Conservation (phyloP, 2,888 invertebrate species). For the Hirtodrosophila confusa region DNA sequence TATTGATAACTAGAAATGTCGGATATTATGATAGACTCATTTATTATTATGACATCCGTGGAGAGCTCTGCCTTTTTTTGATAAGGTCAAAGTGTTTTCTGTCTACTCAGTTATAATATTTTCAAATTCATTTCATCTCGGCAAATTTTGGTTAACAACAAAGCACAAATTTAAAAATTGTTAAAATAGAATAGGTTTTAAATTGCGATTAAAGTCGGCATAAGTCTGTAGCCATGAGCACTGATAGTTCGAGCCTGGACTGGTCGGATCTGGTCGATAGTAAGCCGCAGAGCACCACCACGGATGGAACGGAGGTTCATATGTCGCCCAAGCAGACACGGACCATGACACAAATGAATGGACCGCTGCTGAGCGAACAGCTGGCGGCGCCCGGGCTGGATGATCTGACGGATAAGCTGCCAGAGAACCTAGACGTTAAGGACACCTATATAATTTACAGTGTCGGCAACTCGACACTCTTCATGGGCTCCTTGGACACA, state of each 20-base stretch:
- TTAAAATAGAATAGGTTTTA: no score
- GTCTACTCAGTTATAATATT: no score
- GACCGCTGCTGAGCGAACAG: slow-evolving; percentile 6
- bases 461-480: slow-evolving; percentile 49
- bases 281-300: slow-evolving; percentile 10
- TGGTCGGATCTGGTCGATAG: slow-evolving; percentile 41
- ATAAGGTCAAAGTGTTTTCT: no score
- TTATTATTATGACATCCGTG: no score
- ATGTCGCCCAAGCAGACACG: background rate
- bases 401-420: background rate
- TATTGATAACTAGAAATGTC: no score
- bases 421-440: slow-evolving; percentile 9
- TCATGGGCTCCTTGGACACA: slow-evolving; percentile 38
- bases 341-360: background rate
- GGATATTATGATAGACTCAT: no score
- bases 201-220: no score
- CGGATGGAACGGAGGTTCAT: slow-evolving; percentile 11
- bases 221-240: slow-evolving; percentile 29
- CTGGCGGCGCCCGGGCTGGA: background rate
- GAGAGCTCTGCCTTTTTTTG: no score
- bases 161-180: no score
- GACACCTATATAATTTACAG: slow-evolving; percentile 60
- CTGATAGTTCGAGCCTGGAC: slow-evolving; percentile 38
- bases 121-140: no score
- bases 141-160: slow-evolving; percentile 2